These are phyloP conservation scores for Toxostoma redivivum DNA, from an alignment of 2,113 vertebrate genomes.

Conservation along the genomic window DNA sequence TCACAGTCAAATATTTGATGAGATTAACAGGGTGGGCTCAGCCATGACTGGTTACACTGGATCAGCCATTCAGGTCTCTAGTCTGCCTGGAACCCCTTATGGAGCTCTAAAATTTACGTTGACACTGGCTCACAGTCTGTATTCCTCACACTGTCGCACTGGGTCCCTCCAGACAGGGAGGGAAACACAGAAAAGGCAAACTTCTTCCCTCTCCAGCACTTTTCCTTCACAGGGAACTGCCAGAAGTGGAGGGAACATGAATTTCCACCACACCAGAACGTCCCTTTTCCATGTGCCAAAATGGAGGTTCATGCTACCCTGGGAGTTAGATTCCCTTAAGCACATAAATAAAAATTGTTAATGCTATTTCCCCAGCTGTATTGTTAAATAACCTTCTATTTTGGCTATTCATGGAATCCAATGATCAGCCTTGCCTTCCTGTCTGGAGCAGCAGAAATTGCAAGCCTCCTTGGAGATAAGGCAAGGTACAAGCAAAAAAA, in stretches of 20 bases:
- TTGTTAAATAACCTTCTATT: not conserved
- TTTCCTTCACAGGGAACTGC: not conserved
- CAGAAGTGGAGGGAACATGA: not conserved
- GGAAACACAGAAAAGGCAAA: not conserved
- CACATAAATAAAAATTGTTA: not conserved
- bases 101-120: not conserved
- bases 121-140: not conserved
- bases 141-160: not conserved
- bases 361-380: not conserved
- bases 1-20: not conserved
- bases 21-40: not conserved
- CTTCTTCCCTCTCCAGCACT: not conserved
- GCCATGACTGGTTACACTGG: not conserved
- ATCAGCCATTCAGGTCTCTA: not conserved
- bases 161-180: not conserved
- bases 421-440: not conserved
- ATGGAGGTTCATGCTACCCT: not conserved
- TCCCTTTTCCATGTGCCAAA: not conserved
- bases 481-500: not conserved
- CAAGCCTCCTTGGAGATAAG: slow-evolving; percentile 1
- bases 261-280: not conserved
- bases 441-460: not conserved
- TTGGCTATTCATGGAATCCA: not conserved
- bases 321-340: not conserved
- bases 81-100: not conserved